phyloP scores from a whole-genome alignment of 2,888 invertebrate genomes.

The Archaeoteleia sp. region DNA sequence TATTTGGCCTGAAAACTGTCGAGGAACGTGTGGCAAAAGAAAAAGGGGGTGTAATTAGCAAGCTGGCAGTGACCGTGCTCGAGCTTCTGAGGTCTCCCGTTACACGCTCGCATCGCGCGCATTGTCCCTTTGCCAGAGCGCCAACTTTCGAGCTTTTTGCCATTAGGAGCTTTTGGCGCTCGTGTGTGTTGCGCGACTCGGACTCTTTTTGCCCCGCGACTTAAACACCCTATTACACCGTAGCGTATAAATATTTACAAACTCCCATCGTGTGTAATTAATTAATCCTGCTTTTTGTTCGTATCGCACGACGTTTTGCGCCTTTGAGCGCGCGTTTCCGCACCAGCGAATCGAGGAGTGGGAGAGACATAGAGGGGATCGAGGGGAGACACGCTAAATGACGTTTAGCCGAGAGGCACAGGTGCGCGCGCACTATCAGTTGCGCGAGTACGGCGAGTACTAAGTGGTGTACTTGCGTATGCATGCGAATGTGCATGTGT shows the following conservation, averaged over 20 bases:
- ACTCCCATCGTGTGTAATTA: constrained; percentile 58
- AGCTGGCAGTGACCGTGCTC: constrained; percentile 55
- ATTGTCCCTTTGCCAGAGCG: constrained; percentile 14
- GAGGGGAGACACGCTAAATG: constrained; percentile 34
- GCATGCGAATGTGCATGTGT: constrained; percentile 9
- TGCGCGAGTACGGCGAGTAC: no score
- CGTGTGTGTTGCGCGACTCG: constrained; percentile 41
- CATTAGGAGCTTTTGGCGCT: constrained; percentile 45
- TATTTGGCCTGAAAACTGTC: constrained; percentile 30
- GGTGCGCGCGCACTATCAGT: constrained; percentile 36
- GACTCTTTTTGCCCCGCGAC: constrained; percentile 38
- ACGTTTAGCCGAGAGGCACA: constrained; percentile 35
- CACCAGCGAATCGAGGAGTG: constrained; percentile 5
- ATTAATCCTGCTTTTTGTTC: constrained; percentile 59
- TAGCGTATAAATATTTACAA: constrained; percentile 46
- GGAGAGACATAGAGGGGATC: neutral
- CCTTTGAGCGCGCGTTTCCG: constrained; percentile 42
- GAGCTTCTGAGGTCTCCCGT: constrained; percentile 41
- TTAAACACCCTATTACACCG: constrained; percentile 46
- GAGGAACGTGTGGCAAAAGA: constrained; percentile 53
- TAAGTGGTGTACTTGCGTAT: constrained; percentile 23
- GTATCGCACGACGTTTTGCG: constrained; percentile 45
- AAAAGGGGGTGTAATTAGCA: constrained; percentile 60
- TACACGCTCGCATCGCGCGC: constrained; percentile 30
- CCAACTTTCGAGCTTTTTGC: constrained; percentile 13